Conservation (phyloP, 2,888 invertebrate genomes). For the Lycia hirtaria region DNA sequence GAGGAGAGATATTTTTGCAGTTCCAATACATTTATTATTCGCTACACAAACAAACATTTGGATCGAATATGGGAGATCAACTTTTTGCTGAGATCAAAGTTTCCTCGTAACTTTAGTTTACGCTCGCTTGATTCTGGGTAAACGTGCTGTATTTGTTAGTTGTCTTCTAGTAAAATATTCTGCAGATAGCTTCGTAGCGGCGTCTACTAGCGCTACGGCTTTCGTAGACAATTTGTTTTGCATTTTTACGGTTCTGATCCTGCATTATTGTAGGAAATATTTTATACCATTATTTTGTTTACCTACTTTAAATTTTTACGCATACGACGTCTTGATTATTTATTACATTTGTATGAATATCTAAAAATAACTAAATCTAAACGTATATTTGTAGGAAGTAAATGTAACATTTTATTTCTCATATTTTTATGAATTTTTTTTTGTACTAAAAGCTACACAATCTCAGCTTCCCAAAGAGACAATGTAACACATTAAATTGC, state of each 20-base stretch:
- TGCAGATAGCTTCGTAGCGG: constrained; percentile 19
- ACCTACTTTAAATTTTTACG: too few relatives aligned
- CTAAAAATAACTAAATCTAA: too few relatives aligned
- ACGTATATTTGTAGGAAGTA: too few relatives aligned
- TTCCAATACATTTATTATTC: constrained; percentile 79
- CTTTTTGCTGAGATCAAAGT: constrained; percentile 54
- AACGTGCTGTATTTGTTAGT: constrained; percentile 11
- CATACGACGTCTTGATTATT: too few relatives aligned
- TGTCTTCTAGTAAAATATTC: constrained; percentile 1
- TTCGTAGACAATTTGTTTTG: constrained; percentile 20
- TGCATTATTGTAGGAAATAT: neutral
- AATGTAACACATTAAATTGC: too few relatives aligned
- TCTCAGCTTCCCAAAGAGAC: too few relatives aligned
- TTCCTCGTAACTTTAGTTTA: constrained; percentile 48
- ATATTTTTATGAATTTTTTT: too few relatives aligned
- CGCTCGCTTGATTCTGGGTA: constrained; percentile 16
- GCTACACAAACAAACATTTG: constrained; percentile 72
- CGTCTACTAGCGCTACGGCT: constrained; percentile 24
- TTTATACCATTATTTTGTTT: too few relatives aligned
- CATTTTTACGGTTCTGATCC: neutral
- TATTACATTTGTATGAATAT: too few relatives aligned
- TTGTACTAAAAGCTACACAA: too few relatives aligned
- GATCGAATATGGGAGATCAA: constrained; percentile 58
- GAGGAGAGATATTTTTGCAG: constrained; percentile 70
- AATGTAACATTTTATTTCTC: too few relatives aligned